Base-by-base conservation (phyloP, 1,140 invertebrate genomes). In the Oppia nitens region DNA sequence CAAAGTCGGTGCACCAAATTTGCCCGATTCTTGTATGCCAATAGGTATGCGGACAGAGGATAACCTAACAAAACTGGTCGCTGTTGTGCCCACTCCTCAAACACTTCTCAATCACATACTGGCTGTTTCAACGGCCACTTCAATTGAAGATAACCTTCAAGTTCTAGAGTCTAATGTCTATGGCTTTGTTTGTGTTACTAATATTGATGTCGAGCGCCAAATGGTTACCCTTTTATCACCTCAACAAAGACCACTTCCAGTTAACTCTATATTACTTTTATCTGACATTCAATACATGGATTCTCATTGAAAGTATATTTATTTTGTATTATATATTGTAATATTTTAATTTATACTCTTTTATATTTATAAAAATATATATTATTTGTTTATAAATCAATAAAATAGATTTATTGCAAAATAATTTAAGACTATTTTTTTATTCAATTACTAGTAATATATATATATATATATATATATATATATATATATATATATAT, bases 1-100 rank as follows among this genome's bases (percentile, higher is more conserved):
- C 68, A 96, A 96, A 78, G 90, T 98, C 67, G 93, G 92, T 12
- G 27, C 50, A 23, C 51, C 55, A 29, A 47, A 50, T 2, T 71
- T 97, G 50, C 92, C 92, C 1, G 88, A 89, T 66, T 93, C 90
- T 0, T 93, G 89, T 68, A 83, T 97, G 79, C 94, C 94, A 9
- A 76, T 95, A 47, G 66, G 92, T 26, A 94, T 95, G 87, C 89
- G 89, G 68, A 78, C 83, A 0, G 84, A 90, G 68, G 91, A 97
- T 72, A 88, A 89, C 70, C 69, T 72, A 48, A 94, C 88, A 0
- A 94, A 94, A 76, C 73, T 96, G 49, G 87, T 95, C 9, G 74
- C 80, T 0, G 79, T 93, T n/a, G 76, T 55, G 54, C 60, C 53
- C 48, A 60, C 64, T 40, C 9, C 62, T 69, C 67, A 67, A 65